A percentile compares a stretch with the other conserved stretches of the same genome.
These are phyloP conservation scores for Characodon lateralis DNA, from an alignment of 2,797 vertebrate genomes.

Conservation along the genomic window DNA sequence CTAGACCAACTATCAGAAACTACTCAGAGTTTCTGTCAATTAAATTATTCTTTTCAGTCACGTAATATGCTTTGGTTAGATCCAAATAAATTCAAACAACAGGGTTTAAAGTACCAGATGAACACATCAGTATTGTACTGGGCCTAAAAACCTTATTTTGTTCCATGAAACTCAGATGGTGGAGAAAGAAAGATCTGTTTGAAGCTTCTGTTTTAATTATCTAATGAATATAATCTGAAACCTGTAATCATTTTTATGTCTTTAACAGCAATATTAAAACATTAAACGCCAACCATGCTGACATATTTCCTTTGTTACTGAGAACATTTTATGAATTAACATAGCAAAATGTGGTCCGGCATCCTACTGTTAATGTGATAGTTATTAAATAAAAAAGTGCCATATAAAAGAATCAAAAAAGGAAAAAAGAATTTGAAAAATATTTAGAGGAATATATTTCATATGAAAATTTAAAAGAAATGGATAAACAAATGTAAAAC, in stretches of 20 bases:
- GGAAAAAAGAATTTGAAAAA: neutral
- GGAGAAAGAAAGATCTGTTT: conserved; percentile 33
- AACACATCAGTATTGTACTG: conserved; percentile 20
- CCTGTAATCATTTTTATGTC: conserved; percentile 3
- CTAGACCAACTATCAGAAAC: conserved; percentile 31
- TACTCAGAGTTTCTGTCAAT: conserved; percentile 33
- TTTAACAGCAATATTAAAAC: conserved; percentile 2
- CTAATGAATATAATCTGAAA: conserved; percentile 22
- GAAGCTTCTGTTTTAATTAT: conserved; percentile 31
- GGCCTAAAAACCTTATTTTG: conserved; percentile 24
- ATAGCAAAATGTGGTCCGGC: neutral
- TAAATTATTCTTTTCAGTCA: conserved; percentile 32
- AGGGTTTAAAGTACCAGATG: conserved; percentile 13
- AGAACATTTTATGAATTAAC: conserved; percentile 3
- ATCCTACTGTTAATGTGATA: neutral
- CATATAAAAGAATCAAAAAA: neutral
- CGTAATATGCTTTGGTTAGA: conserved; percentile 29
- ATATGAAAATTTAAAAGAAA: neutral
- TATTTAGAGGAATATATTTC: neutral
- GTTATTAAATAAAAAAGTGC: neutral
- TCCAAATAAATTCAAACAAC: conserved; percentile 9
- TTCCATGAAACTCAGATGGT: conserved; percentile 25
- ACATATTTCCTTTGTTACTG: conserved; percentile 3
- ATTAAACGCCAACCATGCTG: neutral
- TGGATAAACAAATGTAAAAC: neutral